phyloP scores from a whole-genome alignment of 2,113 vertebrate species.

The Heloderma charlesbogerti region DNA sequence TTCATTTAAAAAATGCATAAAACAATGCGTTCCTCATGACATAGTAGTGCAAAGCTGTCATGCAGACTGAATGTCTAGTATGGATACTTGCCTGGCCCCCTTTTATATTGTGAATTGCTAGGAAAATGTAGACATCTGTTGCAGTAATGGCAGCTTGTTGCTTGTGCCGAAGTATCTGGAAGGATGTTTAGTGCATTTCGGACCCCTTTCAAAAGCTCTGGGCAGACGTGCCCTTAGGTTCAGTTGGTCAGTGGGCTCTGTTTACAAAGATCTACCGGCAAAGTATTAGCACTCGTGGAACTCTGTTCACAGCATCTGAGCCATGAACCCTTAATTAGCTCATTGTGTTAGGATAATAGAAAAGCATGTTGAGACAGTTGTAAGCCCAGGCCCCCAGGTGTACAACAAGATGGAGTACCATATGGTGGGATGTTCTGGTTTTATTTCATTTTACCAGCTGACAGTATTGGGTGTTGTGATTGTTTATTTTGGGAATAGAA shows the following conservation, averaged over 20 bases:
- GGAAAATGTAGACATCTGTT: neutral
- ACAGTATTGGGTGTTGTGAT: neutral
- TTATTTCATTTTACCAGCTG: constrained; percentile 39
- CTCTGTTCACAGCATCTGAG: neutral
- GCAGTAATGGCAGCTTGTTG: neutral
- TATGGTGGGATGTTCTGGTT: constrained; percentile 44
- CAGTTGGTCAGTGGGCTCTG: neutral
- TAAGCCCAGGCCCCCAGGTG: constrained; percentile 35
- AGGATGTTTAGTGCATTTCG: neutral
- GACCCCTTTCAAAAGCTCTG: neutral
- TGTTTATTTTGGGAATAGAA: constrained; percentile 33
- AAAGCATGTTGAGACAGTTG: constrained; percentile 30
- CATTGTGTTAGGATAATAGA: constrained; percentile 31
- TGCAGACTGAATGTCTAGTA: neutral
- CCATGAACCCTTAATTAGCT: constrained; percentile 30
- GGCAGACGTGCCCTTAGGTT: neutral
- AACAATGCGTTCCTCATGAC: neutral
- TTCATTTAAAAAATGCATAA: neutral
- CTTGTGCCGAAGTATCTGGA: neutral
- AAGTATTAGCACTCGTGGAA: neutral
- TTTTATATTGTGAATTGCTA: neutral
- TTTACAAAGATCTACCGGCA: neutral
- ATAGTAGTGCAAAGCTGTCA: neutral
- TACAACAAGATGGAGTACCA: constrained; percentile 35
- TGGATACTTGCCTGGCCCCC: neutral